phyloP scores from a whole-genome alignment of 2,888 invertebrate species.

The Meteorus colon region DNA sequence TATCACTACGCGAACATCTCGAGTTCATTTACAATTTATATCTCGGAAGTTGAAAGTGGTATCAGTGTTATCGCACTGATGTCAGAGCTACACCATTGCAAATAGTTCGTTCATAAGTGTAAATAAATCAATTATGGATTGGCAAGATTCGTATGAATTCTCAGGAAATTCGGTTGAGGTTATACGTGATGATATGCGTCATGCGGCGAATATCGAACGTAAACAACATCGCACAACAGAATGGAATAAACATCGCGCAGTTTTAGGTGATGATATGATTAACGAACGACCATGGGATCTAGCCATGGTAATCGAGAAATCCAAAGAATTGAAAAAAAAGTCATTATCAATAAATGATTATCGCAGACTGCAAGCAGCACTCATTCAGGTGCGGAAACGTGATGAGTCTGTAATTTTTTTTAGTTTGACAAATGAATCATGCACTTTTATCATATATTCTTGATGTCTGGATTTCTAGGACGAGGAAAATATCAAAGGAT shows the following conservation, averaged over 20 bases:
- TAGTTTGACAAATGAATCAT: slow-evolving; percentile 16
- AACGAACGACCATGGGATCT: slow-evolving; percentile 49
- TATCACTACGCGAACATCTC: too few relatives aligned
- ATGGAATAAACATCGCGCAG: slow-evolving; percentile 57
- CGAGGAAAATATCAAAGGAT: slow-evolving; percentile 68
- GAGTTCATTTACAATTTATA: too few relatives aligned
- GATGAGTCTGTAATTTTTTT: slow-evolving; percentile 6
- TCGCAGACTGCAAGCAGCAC: slow-evolving; percentile 62
- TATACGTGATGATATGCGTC: slow-evolving; percentile 59
- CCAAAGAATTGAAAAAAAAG: slow-evolving; percentile 59
- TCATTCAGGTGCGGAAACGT: slow-evolving; percentile 64
- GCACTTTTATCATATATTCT: neutral
- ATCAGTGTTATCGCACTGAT: neutral
- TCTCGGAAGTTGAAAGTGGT: too few relatives aligned
- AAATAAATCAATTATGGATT: neutral
- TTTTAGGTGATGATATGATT: slow-evolving; percentile 55
- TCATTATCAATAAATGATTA: slow-evolving; percentile 59
- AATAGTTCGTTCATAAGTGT: neutral
- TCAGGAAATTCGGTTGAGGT: slow-evolving; percentile 42
- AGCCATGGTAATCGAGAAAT: slow-evolving; percentile 56
- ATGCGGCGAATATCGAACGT: slow-evolving; percentile 53
- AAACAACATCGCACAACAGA: slow-evolving; percentile 55
- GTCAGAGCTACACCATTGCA: neutral
- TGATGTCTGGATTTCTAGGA: slow-evolving; percentile 65
- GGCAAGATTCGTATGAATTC: neutral